Evolutionary conservation across 1,140 invertebrate genomes (phyloP), one percentile per base, ranked within the genome.

Genomic region (Lepidostoma basale): DNA sequence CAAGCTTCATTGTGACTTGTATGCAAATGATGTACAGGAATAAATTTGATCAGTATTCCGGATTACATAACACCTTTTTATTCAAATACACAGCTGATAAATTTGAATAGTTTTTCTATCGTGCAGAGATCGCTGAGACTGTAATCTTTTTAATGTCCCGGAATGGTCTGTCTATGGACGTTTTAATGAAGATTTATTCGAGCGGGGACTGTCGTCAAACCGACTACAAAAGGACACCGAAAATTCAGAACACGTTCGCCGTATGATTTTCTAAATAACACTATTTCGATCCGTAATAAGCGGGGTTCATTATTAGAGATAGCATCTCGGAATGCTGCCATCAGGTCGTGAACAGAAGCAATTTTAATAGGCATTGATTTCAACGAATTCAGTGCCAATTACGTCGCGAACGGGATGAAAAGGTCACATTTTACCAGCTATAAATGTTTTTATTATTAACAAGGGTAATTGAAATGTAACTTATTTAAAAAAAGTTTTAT

Each of bases 181-280:
- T 40, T 42, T 42, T 60, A 60, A 60, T 60, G 56, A 60, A 60
- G 56, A 60, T 60, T 60, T 40, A 60, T 60, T 60, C 36, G 6
- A n/a, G 18, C 25, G 25, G 25, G n/a, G n/a, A 10, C 45, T 49
- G 9, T 20, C 26, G 28, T 22, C 28, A 4, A 12, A 16, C 14
- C 8, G 8, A 18, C 52, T 22, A 30, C 10, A 56, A 56, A 56
- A 10, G 30, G 30, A 56, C 16, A 30, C 52, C 28, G 52, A 56
- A 30, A 25, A 52, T 14, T 28, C 47, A 12, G 25, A 26, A 28
- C 47, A 26, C n/a, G 49, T 54, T 18, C 33, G 23, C 49, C 49
- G 49, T 54, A 28, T 28, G 23, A 54, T 30, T 28, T 28, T 30
- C 52, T 18, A 30, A 36, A 56, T 33, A 36, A 56, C 16, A 56